phyloP scores from a whole-genome alignment of 2,888 invertebrate species.

The Scrobipalpa costella region DNA sequence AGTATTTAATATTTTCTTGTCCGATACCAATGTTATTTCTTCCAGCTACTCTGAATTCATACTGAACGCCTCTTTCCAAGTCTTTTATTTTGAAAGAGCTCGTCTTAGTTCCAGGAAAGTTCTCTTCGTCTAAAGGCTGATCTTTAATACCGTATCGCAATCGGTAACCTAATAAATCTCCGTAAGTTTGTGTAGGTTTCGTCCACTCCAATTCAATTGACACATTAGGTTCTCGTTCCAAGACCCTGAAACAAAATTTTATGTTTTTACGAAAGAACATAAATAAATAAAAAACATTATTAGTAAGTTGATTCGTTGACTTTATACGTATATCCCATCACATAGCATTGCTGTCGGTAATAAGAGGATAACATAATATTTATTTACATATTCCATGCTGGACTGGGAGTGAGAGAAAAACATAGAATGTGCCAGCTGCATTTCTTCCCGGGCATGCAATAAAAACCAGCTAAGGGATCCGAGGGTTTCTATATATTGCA shows the following conservation, averaged over 20 bases:
- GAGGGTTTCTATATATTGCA: too few species aligned
- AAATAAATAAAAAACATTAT: not conserved
- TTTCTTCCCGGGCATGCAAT: too few species aligned
- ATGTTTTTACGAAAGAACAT: too few species aligned
- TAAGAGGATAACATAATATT: not conserved
- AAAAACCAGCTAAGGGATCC: too few species aligned
- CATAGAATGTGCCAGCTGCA: too few species aligned
- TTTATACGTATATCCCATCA: too few species aligned
- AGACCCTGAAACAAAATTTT: constrained; percentile 83
- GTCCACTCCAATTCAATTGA: constrained; percentile 96
- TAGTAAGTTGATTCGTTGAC: not conserved
- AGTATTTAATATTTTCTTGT: constrained; percentile 94
- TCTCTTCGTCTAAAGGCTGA: constrained; percentile 87
- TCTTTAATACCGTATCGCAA: constrained; percentile 93
- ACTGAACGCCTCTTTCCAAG: constrained; percentile 95
- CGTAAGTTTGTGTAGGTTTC: constrained; percentile 93
- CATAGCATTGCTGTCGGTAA: not conserved
- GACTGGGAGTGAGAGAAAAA: too few species aligned
- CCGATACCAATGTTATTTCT: constrained; percentile 97
- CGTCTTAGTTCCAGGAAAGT: constrained; percentile 85
- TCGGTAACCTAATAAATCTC: constrained; percentile 92
- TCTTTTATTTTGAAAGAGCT: constrained; percentile 88
- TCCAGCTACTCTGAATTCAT: constrained; percentile 98
- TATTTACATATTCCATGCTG: too few species aligned
- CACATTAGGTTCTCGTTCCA: constrained; percentile 92